Base-by-base conservation (phyloP, 2,888 invertebrate species). In the Vesta saturnalis region DNA sequence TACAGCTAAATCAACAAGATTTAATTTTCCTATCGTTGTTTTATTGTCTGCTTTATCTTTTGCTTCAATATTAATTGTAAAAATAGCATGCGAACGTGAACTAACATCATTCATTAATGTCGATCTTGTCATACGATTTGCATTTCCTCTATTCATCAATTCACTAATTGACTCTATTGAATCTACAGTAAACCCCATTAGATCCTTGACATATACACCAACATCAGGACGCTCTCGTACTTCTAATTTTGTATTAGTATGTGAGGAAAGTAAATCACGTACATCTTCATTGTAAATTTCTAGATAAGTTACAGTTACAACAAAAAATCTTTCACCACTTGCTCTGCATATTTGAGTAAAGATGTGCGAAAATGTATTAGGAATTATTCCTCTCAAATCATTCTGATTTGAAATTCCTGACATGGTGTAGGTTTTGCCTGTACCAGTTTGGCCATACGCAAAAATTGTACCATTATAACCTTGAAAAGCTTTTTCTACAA, bases 271-370 rank as follows among this genome's bases (percentile, higher is more conserved):
- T 49, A 99, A 87, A 86, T 99, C 99, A 21, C 98, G 89, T 0
- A 99, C 96, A 84, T 99, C 99, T 84, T 99, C 99, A 83, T 99
- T 99, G 85, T 99, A 99, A 72, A 99, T 99, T 87, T 99, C 99
- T 84, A 99, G 87, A 83, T 99, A 99, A 0, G 99, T 97, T 3
- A 98, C 98, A 75, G 98, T 91, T 4, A 99, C 99, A 60, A 99
- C 87, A 85, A 99, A 99, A 78, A 82, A 82, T 62, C 81, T 81
- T 73, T 83, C 83, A 63, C 81, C 83, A 93, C 95, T 96, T 0
- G 97, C 95, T 81, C 96, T 94, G 0, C 99, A 95, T 76, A 99
- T 99, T 78, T 96, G 95, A 22, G 96, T 96, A 86, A 99, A 99
- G 75, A 99, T 96, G 79, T 99, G 99, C 0, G 98, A 98, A 86